Base-by-base conservation (phyloP, 2,113 vertebrate species). In the Rhinogobius similis region DNA sequence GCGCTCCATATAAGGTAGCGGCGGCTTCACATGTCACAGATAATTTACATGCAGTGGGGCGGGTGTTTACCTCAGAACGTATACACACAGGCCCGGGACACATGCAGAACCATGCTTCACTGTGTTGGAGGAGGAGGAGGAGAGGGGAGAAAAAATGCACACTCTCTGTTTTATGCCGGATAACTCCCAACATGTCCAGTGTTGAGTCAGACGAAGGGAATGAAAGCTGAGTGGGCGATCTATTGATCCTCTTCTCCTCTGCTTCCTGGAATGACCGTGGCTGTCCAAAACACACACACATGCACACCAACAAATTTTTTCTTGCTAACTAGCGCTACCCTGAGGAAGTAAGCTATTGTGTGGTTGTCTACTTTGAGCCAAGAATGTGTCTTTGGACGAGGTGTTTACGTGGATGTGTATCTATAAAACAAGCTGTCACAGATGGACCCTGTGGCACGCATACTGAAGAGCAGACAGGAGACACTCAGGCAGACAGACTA, bases 1-100 rank as follows among this genome's bases (percentile, higher is more conserved):
- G 82, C 92, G 88, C 86, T 70, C 95, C 95, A 94, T 95, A 96
- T 94, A 95, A 93, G 95, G 95, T 87, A 92, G 90, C 82, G 72
- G 84, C 91, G 81, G 93, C 91, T 91, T 93, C 92, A 92, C 93
- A 94, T 94, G 93, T 93, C 95, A 93, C 92, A 90, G 89, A 86
- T 91, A 89, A 95, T 95, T 94, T 93, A 94, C 91, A 95, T 93
- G 91, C 67, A 65, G 86, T 67, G 81, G 90, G 92, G 89, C 88
- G 88, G 88, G 90, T 90, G 90, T 91, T 93, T 87, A 89, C 89
- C 90, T 92, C 72, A 59, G 62, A 46, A 84, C 81, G 83, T 84
- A 55, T 55, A 55, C 52, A 70, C 43, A 65, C 18, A 41, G 24
- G 63, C 18, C 20, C 65, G 64, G 66, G 68, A 70, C 67, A 81